Percentiles rank a stretch among this genome's conserved stretches.
phyloP scores from a whole-genome alignment of 2,113 vertebrate species.

The Triplophysa rosa region DNA sequence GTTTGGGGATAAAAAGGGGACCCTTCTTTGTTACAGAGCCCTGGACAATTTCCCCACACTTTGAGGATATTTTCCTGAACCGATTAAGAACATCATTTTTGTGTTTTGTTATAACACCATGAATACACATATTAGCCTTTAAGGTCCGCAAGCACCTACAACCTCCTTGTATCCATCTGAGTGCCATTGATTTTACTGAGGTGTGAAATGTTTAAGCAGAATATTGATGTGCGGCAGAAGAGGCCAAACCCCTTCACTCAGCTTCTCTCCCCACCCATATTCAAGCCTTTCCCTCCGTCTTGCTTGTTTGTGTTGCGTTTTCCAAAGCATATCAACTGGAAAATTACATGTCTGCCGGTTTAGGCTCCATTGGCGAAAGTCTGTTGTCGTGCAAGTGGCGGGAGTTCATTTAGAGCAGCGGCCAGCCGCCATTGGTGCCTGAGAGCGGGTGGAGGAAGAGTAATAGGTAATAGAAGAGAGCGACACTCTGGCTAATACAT shows the following conservation, averaged over 20 bases:
- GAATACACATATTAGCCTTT: conserved; percentile 22
- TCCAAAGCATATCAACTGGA: conserved; percentile 63
- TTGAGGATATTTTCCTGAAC: no score
- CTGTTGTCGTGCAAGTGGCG: conserved; percentile 44
- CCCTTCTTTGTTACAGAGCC: no score
- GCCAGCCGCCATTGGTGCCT: background rate
- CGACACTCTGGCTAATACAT: conserved; percentile 34
- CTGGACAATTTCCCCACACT: no score
- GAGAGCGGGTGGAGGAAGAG: conserved; percentile 24
- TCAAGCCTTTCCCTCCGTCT: background rate
- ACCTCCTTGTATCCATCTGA: background rate
- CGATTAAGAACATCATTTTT: background rate
- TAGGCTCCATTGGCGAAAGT: conserved; percentile 54
- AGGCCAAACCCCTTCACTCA: background rate
- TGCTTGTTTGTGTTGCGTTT: background rate
- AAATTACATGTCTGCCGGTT: conserved; percentile 67
- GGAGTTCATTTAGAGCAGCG: conserved; percentile 36
- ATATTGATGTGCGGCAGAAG: conserved; percentile 15
- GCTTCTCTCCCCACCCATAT: conserved; percentile 1
- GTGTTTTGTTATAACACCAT: background rate
- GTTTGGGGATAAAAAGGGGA: no score
- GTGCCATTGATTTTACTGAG: conserved; percentile 29
- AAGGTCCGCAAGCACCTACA: background rate
- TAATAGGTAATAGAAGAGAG: conserved; percentile 19
- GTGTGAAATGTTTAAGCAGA: conserved; percentile 34